A percentile compares a stretch with the other conserved stretches of the same genome.
phyloP scores from a whole-genome alignment of 1,140 invertebrate genomes.

The Drosophila sucinea region DNA sequence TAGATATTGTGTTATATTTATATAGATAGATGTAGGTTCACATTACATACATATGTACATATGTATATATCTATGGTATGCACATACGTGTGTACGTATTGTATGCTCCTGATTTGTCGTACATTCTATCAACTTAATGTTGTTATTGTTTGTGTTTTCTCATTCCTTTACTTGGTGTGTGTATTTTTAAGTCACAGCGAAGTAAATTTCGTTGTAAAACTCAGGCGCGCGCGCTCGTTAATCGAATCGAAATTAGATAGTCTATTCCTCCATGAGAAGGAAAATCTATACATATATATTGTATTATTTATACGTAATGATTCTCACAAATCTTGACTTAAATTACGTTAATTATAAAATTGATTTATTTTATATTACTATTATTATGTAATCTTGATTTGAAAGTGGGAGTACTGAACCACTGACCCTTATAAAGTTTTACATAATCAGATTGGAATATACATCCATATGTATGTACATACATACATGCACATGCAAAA shows the following conservation, averaged over 20 bases:
- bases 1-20: slow-evolving; percentile 50
- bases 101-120: neutral
- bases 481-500: slow-evolving; percentile 13
- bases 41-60: slow-evolving; percentile 4
- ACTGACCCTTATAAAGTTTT: slow-evolving; percentile 20
- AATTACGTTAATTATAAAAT: too few relatives aligned
- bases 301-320: too few relatives aligned
- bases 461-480: slow-evolving; percentile 11
- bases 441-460: slow-evolving; percentile 29
- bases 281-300: too few relatives aligned
- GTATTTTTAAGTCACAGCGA: slow-evolving; percentile 45
- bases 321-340: too few relatives aligned
- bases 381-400: slow-evolving; percentile 8
- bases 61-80: neutral
- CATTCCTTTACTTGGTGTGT: slow-evolving; percentile 11
- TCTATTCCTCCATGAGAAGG: too few relatives aligned
- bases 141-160: slow-evolving; percentile 13
- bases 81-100: neutral
- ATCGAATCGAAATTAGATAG: neutral
- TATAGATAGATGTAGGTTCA: slow-evolving; percentile 40
- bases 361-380: neutral
- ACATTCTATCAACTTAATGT: slow-evolving; percentile 29
- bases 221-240: neutral
- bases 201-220: slow-evolving; percentile 34
- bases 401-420: slow-evolving; percentile 13